Conservation (phyloP, 2,888 invertebrate species). For the Oscheius sp. region DNA sequence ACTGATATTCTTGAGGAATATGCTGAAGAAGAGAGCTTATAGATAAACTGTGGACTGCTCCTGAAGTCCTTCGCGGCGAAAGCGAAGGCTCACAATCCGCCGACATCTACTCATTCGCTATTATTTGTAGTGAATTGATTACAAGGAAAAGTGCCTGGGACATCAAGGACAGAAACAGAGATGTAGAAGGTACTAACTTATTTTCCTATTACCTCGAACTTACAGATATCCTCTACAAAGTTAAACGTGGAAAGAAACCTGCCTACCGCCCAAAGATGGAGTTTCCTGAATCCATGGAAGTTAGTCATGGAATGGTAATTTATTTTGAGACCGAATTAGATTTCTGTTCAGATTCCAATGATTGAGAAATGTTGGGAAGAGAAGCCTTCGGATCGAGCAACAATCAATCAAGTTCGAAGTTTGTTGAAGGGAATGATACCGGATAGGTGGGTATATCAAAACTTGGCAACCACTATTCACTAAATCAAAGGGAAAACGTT, state of each 20-base stretch:
- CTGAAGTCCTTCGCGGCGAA: constrained; percentile 60
- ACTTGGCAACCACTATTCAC: too few species aligned
- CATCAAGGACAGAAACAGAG: constrained; percentile 55
- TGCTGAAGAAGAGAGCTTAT: background rate
- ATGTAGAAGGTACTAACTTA: constrained; percentile 46
- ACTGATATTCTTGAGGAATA: constrained; percentile 24
- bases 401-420: constrained; percentile 46
- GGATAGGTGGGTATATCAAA: constrained; percentile 42
- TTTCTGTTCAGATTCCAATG: constrained; percentile 45
- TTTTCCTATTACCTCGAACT: background rate
- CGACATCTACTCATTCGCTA: constrained; percentile 56
- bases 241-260: constrained; percentile 26
- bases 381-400: constrained; percentile 54
- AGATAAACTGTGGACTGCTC: constrained; percentile 63
- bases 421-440: constrained; percentile 61
- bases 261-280: constrained; percentile 29
- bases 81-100: constrained; percentile 44
- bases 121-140: constrained; percentile 56
- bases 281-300: constrained; percentile 43
- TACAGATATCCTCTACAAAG: constrained; percentile 32
- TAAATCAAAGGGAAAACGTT: too few species aligned
- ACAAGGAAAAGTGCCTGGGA: constrained; percentile 55
- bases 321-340: background rate
- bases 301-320: constrained; percentile 45
- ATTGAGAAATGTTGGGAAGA: constrained; percentile 65